Conservation (phyloP, 2,113 vertebrate species). For the Antechinus stuartii region DNA sequence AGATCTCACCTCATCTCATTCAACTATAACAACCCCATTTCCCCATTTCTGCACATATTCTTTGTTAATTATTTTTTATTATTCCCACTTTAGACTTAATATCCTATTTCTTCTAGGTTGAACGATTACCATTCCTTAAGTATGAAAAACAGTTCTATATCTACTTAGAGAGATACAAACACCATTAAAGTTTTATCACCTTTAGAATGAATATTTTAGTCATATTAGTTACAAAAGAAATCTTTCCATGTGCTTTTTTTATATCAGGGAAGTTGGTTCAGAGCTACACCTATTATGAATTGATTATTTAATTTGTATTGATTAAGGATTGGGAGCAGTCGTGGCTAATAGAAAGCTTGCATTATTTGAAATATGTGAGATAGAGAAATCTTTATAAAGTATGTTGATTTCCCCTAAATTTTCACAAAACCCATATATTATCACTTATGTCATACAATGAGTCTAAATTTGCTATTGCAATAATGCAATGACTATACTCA, state of each 20-base stretch:
- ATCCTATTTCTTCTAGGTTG: not conserved
- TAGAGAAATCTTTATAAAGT: not conserved
- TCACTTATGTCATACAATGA: not conserved
- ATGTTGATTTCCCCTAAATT: not conserved
- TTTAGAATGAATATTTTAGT: not conserved
- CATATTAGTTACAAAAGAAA: not conserved
- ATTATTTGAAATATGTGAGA: not conserved
- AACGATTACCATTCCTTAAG: not conserved
- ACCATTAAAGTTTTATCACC: not conserved
- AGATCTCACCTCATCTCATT: no score
- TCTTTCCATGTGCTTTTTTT: not conserved
- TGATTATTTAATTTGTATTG: not conserved
- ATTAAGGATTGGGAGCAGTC: fast-evolving
- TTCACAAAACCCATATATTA: not conserved
- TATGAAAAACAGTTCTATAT: not conserved
- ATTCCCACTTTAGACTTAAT: not conserved
- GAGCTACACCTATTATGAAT: not conserved
- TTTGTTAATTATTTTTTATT: not conserved
- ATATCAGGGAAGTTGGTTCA: not conserved
- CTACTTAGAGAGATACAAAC: not conserved
- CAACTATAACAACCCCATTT: not conserved
- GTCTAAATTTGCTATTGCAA: not conserved
- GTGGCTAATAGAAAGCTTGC: not conserved
- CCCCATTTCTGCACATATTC: not conserved
- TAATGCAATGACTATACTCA: not conserved